These are phyloP conservation scores for Chaetophractus vellerosus DNA, from an alignment of 2,797 vertebrate genomes.

Conservation along the genomic window DNA sequence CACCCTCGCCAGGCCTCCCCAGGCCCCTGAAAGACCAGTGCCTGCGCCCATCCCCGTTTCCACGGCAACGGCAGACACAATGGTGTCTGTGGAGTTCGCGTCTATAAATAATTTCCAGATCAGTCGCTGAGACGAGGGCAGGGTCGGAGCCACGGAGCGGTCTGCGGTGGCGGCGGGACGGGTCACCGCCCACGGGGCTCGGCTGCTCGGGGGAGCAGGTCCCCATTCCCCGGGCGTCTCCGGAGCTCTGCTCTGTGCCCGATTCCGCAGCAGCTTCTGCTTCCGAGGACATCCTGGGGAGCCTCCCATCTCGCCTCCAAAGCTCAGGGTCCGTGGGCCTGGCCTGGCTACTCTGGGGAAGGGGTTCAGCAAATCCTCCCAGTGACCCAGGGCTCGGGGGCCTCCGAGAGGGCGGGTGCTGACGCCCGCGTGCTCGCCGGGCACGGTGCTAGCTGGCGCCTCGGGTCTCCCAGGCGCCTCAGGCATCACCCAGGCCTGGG, in stretches of 20 bases:
- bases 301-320: neutral
- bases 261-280: neutral
- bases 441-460: fast-evolving
- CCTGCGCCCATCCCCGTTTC: conserved; percentile 83
- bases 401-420: neutral
- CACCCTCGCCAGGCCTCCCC: neutral
- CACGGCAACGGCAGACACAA: conserved; percentile 88
- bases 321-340: neutral
- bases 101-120: conserved; percentile 90
- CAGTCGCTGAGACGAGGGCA: conserved; percentile 80
- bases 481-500: too few species aligned
- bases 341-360: neutral
- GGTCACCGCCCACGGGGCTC: conserved; percentile 41
- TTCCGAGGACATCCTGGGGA: neutral
- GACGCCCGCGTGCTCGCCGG: neutral
- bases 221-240: fast-evolving
- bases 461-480: too few species aligned
- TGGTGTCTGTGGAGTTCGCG: conserved; percentile 82
- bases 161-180: conserved; percentile 64
- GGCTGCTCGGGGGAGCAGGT: neutral
- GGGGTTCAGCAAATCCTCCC: neutral
- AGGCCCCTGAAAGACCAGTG: conserved; percentile 63
- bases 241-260: neutral
- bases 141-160: conserved; percentile 68
- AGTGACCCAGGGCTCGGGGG: neutral